A percentile compares a stretch with the other conserved stretches of the same genome.
phyloP scores from a whole-genome alignment of 2,888 invertebrate genomes.

The Hanleya hanleyi region DNA sequence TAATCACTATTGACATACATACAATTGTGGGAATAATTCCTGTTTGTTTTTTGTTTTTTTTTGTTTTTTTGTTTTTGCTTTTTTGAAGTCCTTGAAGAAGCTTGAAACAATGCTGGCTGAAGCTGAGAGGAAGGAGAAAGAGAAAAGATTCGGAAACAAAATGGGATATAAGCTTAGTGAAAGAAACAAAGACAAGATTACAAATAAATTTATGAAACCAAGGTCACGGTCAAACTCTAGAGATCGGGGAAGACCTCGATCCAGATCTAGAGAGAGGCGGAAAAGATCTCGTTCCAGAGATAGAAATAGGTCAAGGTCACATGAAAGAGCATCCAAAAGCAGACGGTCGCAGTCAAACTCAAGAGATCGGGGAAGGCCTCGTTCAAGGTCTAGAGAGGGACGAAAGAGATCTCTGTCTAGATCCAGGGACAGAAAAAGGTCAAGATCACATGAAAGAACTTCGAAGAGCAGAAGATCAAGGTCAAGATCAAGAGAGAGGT shows the following conservation, averaged over 20 bases:
- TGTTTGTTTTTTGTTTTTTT: too few species aligned
- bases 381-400: constrained; percentile 38
- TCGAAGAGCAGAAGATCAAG: constrained; percentile 29
- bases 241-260: constrained; percentile 24
- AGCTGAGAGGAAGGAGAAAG: constrained; percentile 73
- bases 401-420: constrained; percentile 38
- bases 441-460: not conserved
- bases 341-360: constrained; percentile 28
- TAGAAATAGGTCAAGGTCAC: constrained; percentile 22
- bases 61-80: constrained; percentile 39
- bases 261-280: not conserved
- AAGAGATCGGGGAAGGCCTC: constrained; percentile 10
- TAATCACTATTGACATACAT: too few species aligned
- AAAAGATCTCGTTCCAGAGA: constrained; percentile 30
- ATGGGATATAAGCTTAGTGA: constrained; percentile 69
- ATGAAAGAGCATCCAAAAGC: not conserved
- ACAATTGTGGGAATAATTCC: too few species aligned
- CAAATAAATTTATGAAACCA: not conserved
- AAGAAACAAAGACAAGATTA: not conserved
- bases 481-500: constrained; percentile 27
- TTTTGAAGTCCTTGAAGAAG: constrained; percentile 76
- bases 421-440: constrained; percentile 21
- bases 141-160: constrained; percentile 75
- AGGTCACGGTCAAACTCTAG: constrained; percentile 15
- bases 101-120: constrained; percentile 75